Evolutionary conservation across 2,797 vertebrate genomes (phyloP).

Genomic region (Hippoglossus hippoglossus): DNA sequence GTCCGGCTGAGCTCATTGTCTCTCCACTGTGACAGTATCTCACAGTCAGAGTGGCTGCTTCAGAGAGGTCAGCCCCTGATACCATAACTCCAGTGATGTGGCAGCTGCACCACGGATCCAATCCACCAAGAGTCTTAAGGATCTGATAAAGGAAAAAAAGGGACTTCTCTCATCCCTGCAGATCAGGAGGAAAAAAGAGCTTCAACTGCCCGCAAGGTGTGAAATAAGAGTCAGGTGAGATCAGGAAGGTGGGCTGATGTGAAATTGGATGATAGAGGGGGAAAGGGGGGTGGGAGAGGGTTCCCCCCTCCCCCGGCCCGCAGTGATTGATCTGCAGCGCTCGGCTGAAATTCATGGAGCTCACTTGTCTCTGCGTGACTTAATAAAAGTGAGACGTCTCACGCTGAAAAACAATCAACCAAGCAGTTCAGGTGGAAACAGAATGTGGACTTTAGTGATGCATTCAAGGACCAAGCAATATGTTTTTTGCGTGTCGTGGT

Average conservation of each 20-base stretch:
- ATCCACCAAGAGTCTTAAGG: slow-evolving; percentile 31
- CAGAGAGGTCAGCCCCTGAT: slow-evolving; percentile 49
- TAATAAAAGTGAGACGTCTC: slow-evolving; percentile 19
- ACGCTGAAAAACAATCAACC: slow-evolving; percentile 20
- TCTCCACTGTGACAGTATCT: slow-evolving; percentile 23
- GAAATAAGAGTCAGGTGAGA: slow-evolving; percentile 71
- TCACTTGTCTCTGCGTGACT: slow-evolving; percentile 39
- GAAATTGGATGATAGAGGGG: slow-evolving; percentile 41
- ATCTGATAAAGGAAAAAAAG: slow-evolving; percentile 63
- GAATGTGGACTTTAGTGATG: neutral
- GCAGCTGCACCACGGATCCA: slow-evolving; percentile 33
- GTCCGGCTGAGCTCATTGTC: slow-evolving; percentile 13
- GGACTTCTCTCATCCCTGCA: slow-evolving; percentile 50
- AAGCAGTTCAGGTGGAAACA: neutral
- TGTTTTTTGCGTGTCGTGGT: neutral
- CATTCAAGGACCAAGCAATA: neutral
- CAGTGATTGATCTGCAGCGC: slow-evolving; percentile 32
- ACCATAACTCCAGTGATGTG: slow-evolving; percentile 46
- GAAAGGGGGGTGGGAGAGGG: neutral
- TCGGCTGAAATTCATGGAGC: slow-evolving; percentile 24
- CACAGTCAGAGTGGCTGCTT: slow-evolving; percentile 34
- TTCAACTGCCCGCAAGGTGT: slow-evolving; percentile 51
- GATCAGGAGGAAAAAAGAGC: slow-evolving; percentile 30
- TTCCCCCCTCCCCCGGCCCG: neutral
- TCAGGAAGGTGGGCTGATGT: slow-evolving; percentile 60